Evolutionary conservation across 2,797 vertebrate genomes (phyloP), one percentile per base, ranked within the genome.

Genomic region (Aphelocoma californica): DNA sequence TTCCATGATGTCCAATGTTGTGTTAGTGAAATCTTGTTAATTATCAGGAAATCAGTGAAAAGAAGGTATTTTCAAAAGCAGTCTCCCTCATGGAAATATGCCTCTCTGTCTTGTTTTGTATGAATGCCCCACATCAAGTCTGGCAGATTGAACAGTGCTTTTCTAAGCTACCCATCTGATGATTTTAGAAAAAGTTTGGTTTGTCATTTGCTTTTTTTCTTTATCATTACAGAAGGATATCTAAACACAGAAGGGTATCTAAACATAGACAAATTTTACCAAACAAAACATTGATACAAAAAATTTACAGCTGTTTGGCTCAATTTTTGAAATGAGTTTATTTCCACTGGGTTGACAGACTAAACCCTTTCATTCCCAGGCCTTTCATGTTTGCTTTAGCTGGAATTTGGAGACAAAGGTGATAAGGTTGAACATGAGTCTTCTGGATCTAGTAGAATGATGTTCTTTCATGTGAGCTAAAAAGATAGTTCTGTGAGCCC

Each of bases 291-390:
- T 32, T 58, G 28, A 62, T 62, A 23, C 10, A 40, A 51, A 67
- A n/a, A 24, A 2, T 7, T 7, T 44, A 18, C 2, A 29, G 7
- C 48, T 81, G 12, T 56, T 91, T 0, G 0, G 4, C 17, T 85
- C 42, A 36, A 1, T 32, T 82, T 87, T 77, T 86, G 14, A 72
- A 82, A 62, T 23, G 0, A 64, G 6, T 75, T 84, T 47, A 13
- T 29, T 82, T 72, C 45, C 54, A 21, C n/a, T 60, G 34, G 71
- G 13, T 72, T 71, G 36, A 29, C 20, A 58, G 47, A 51, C 19
- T 12, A 66, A 81, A 82, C 53, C 28, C 1, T 12, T 64, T 88
- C 2, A 31, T 67, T 57, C 50, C 23, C 12, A 67, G 8, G 28
- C n/a, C 21, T 65, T 79, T 87, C 26, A 18, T 16, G 12, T 61